phyloP scores from a whole-genome alignment of 2,888 invertebrate genomes.

The Hipparchia sbordonii region DNA sequence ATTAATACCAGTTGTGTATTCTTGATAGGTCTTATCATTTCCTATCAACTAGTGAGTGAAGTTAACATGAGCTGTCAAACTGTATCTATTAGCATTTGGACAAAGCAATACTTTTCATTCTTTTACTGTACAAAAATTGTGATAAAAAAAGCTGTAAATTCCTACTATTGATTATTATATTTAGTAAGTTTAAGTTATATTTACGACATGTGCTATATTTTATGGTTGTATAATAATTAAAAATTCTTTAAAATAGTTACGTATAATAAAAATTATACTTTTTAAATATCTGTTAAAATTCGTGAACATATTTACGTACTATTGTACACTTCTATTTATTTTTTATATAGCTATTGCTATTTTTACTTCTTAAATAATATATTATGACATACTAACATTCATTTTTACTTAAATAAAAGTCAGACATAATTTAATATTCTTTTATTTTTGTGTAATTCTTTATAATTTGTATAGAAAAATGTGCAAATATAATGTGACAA shows the following conservation, averaged over 20 bases:
- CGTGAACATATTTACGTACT: not conserved
- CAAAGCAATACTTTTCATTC: not conserved
- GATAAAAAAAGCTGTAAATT: not conserved
- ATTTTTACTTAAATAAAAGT: slow-evolving; percentile 35
- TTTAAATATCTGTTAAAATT: not conserved
- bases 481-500: slow-evolving; percentile 78
- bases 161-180: not conserved
- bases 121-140: not conserved
- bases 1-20: not conserved
- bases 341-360: not conserved
- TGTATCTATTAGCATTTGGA: too few species aligned
- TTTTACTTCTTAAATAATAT: not conserved
- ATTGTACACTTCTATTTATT: not conserved
- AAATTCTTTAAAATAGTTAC: not conserved
- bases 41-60: not conserved
- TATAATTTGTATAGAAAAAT: slow-evolving; percentile 77
- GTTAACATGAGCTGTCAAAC: too few species aligned
- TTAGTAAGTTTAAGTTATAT: not conserved
- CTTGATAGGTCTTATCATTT: not conserved
- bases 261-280: not conserved
- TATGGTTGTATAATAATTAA: not conserved
- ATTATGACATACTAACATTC: not conserved
- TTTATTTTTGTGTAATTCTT: slow-evolving; percentile 76
- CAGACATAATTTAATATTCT: slow-evolving; percentile 48
- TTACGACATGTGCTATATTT: not conserved